These are phyloP conservation scores for Cerastis leucographa DNA, from an alignment of 2,888 invertebrate species.

Conservation along the genomic window DNA sequence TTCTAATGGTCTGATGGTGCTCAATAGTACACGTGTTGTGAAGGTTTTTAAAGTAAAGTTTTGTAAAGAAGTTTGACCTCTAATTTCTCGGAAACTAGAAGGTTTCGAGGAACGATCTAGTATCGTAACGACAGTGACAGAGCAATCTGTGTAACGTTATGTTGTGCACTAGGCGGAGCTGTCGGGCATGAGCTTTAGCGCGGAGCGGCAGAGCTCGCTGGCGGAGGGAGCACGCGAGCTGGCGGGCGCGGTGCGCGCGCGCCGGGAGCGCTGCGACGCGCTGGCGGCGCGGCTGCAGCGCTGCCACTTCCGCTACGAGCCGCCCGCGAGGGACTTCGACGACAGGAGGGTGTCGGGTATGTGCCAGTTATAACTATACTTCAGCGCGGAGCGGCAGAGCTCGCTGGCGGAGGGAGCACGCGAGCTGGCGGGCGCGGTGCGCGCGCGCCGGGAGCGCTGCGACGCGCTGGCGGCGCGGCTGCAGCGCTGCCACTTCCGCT, in stretches of 20 bases:
- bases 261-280: constrained; percentile 73
- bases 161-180: constrained; percentile 86
- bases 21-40: no score
- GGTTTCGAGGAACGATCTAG: neutral
- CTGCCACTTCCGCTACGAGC: constrained; percentile 93
- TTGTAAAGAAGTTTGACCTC: no score
- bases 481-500: no score
- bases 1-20: neutral
- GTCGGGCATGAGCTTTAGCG: constrained; percentile 83
- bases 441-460: no score
- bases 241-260: constrained; percentile 87
- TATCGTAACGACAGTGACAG: no score
- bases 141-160: neutral
- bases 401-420: no score
- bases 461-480: no score
- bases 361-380: constrained; percentile 14
- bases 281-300: constrained; percentile 91
- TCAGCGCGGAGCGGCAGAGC: no score
- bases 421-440: no score
- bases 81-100: neutral
- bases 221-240: constrained; percentile 73
- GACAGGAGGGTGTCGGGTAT: constrained; percentile 78
- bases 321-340: constrained; percentile 95
- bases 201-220: constrained; percentile 88
- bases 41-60: no score